A percentile compares a stretch with the other conserved stretches of the same genome.
Evolutionary conservation across 2,113 vertebrate genomes (phyloP).

Genomic region (Thalassoma bifasciatum): DNA sequence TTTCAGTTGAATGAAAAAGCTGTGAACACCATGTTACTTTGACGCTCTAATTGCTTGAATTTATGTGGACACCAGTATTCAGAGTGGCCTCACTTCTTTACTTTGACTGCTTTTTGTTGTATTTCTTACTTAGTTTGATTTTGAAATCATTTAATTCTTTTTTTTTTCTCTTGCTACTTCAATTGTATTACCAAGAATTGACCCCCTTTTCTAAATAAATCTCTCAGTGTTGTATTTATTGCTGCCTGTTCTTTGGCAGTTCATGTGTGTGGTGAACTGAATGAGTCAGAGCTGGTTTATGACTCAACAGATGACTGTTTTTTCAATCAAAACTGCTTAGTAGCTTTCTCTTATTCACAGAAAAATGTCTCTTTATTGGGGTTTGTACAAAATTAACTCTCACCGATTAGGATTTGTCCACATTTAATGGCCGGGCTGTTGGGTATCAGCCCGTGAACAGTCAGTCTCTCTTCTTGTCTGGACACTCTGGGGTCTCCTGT

Average conservation of each 20-base stretch:
- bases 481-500: constrained; percentile 58
- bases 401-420: constrained; percentile 92
- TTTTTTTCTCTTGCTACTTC: not conserved
- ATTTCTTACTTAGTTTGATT: not conserved
- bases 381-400: constrained; percentile 63
- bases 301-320: constrained; percentile 23
- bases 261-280: constrained; percentile 22
- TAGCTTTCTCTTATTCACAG: not conserved
- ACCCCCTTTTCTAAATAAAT: not conserved
- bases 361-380: not conserved
- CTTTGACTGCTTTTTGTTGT: too few relatives aligned
- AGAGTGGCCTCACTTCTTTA: too few relatives aligned
- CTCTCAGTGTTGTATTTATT: constrained; percentile 7
- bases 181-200: not conserved
- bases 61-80: too few relatives aligned
- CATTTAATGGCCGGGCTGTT: constrained; percentile 91
- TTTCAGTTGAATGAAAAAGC: too few relatives aligned
- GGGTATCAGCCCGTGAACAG: constrained; percentile 90
- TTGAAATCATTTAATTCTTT: not conserved
- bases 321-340: constrained; percentile 24
- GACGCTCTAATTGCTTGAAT: too few relatives aligned
- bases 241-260: constrained; percentile 11
- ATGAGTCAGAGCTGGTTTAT: constrained; percentile 23
- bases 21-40: too few relatives aligned
- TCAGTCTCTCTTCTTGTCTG: constrained; percentile 84